Conservation (phyloP, 2,888 invertebrate genomes). For the Xanthorhoe designata region DNA sequence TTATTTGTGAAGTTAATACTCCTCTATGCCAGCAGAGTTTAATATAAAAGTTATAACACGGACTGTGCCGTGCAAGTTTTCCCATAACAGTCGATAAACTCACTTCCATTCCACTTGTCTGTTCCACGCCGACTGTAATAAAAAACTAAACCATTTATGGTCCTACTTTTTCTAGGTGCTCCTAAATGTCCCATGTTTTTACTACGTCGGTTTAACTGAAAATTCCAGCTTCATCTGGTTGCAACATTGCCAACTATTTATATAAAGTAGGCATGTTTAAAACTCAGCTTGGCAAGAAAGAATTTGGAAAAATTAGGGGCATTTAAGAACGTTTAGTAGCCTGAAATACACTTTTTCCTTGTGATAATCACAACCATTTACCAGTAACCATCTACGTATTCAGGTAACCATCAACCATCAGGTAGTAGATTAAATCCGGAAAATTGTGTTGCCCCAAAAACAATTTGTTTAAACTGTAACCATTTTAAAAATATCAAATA, state of each 20-base stretch:
- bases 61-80: conserved; percentile 33
- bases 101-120: conserved; percentile 16
- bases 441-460: not conserved
- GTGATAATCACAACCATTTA: too few relatives aligned
- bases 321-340: too few relatives aligned
- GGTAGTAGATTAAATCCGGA: not conserved
- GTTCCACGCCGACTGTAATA: conserved; percentile 3
- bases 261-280: not conserved
- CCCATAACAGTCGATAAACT: conserved; percentile 36
- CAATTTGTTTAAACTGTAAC: not conserved
- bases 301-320: too few relatives aligned
- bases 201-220: not conserved
- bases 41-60: conserved; percentile 53
- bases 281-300: not conserved
- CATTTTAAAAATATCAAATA: too few relatives aligned
- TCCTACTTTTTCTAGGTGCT: too few relatives aligned
- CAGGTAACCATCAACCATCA: too few relatives aligned
- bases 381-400: too few relatives aligned
- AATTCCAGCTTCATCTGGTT: not conserved
- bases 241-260: too few relatives aligned
- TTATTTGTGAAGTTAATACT: conserved; percentile 31
- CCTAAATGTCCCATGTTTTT: not conserved
- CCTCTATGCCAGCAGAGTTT: conserved; percentile 39
- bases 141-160: conserved; percentile 15
- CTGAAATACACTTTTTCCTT: too few relatives aligned